These are phyloP conservation scores for Heliconius charithonia DNA, from an alignment of 2,888 invertebrate genomes.

Conservation along the genomic window DNA sequence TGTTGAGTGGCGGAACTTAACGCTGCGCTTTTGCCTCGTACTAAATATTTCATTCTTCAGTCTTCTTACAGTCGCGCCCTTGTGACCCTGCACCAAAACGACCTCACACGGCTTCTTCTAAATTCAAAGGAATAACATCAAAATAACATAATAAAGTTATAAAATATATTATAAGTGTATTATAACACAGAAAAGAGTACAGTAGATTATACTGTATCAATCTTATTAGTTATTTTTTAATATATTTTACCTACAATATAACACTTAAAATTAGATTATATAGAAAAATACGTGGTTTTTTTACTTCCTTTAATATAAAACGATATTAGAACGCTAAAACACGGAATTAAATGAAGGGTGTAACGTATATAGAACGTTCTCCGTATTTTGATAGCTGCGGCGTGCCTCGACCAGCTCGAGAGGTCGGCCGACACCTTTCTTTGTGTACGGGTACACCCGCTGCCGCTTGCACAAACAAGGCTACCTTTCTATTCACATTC, in stretches of 20 bases:
- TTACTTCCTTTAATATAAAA: background rate
- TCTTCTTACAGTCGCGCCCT: background rate
- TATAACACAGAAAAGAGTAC: too few species aligned
- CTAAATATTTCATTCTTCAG: background rate
- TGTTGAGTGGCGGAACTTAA: background rate
- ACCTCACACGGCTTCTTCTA: too few species aligned
- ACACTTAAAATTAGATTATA: background rate
- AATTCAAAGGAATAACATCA: too few species aligned
- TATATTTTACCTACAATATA: background rate
- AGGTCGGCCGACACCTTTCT: constrained; percentile 50
- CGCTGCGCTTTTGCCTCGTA: background rate
- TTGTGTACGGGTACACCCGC: constrained; percentile 50
- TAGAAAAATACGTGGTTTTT: background rate
- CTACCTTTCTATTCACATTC: constrained; percentile 55
- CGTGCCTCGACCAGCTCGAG: constrained; percentile 27
- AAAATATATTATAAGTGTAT: too few species aligned
- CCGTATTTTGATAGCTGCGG: constrained; percentile 28
- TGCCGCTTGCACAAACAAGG: constrained; percentile 51
- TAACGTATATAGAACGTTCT: constrained; percentile 14
- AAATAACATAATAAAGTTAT: too few species aligned
- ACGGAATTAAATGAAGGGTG: constrained; percentile 30
- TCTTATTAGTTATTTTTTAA: background rate
- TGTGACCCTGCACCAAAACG: background rate
- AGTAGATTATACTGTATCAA: too few species aligned
- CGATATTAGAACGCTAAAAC: background rate